A percentile compares a stretch with the other conserved stretches of the same genome.
Conservation (phyloP, 2,888 invertebrate species). For the Entomobrya multifasciata region DNA sequence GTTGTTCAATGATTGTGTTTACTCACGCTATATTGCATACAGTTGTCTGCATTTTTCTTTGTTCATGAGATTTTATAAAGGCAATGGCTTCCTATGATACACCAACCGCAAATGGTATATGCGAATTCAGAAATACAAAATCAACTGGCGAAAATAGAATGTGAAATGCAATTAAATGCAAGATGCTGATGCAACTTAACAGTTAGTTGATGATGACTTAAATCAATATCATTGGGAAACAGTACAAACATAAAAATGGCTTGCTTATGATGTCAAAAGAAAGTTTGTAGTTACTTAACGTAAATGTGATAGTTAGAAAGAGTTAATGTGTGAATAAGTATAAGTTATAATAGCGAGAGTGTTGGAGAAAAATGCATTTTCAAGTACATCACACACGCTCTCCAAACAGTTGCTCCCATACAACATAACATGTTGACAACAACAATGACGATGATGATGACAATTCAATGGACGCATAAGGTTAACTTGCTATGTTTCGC, state of each 20-base stretch:
- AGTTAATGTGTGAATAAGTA: constrained; percentile 67
- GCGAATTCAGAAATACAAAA: background rate
- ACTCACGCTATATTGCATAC: background rate
- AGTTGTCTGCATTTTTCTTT: background rate
- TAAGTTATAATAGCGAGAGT: background rate
- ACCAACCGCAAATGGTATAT: too few species aligned
- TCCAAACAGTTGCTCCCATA: constrained; percentile 52
- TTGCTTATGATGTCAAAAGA: too few species aligned
- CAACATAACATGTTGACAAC: constrained; percentile 36
- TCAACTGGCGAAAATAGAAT: constrained; percentile 57
- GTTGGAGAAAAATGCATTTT: constrained; percentile 68
- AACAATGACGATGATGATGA: constrained; percentile 3
- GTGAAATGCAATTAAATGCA: constrained; percentile 62
- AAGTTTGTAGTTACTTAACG: constrained; percentile 42
- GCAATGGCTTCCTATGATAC: too few species aligned
- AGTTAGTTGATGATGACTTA: constrained; percentile 2
- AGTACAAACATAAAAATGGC: too few species aligned
- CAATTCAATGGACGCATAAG: constrained; percentile 35
- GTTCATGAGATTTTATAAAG: too few species aligned
- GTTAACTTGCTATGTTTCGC: constrained; percentile 35
- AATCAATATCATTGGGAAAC: too few species aligned
- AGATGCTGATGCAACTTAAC: constrained; percentile 46
- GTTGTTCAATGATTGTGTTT: constrained; percentile 48
- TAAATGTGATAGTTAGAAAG: constrained; percentile 62
- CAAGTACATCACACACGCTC: constrained; percentile 54